Base-by-base conservation (phyloP, 2,113 vertebrate genomes). In the Cyanoliseus patagonus region DNA sequence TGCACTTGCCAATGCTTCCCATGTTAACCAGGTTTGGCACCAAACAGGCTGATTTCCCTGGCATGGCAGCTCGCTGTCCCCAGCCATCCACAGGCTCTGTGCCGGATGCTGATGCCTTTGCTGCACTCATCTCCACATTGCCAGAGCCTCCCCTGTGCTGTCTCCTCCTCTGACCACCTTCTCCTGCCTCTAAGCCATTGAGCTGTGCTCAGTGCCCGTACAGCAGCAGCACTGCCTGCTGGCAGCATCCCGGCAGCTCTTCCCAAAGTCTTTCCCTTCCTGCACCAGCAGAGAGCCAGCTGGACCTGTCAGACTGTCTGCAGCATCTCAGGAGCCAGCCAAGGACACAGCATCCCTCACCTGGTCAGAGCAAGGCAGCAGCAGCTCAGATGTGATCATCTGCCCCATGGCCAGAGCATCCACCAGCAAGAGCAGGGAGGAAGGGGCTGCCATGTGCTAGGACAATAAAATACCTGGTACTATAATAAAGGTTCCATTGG, bases 81-180 rank as follows among this genome's bases (percentile, higher is more conserved):
- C 59, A 8, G 78, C 51, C 8, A 12, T 10, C 75, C 8, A 1
- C 62, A 22, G 62, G 46, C 59, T 85, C 57, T 11, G 27, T 9
- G 14, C n/a, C 17, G 1, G 11, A 51, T 4, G 7, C 39, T 15
- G 44, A 35, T 6, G 4, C 20, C 72, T 11, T 33, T 37, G 59
- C 73, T 10, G 25, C 5, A 9, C 30, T 22, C 30, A 37, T 5
- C 67, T 13, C 70, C 2, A 6, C 46, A 3, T 16, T 11, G n/a
- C 24, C 42, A 37, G 59, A 47, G 51, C n/a, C 52, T 42, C n/a
- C 47, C 51, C 42, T 1, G 0, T 0, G 2, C 42, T 13, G 0
- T 8, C 63, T 44, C 63, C 62, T 81, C n/a, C 66, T 53, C 67
- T 5, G 7, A 67, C 17, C 49, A 17, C 42, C 49, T 39, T n/a